These are phyloP conservation scores for Heteractis magnifica DNA, from an alignment of 92 coral and sea anemone species.

Conservation along the genomic window DNA sequence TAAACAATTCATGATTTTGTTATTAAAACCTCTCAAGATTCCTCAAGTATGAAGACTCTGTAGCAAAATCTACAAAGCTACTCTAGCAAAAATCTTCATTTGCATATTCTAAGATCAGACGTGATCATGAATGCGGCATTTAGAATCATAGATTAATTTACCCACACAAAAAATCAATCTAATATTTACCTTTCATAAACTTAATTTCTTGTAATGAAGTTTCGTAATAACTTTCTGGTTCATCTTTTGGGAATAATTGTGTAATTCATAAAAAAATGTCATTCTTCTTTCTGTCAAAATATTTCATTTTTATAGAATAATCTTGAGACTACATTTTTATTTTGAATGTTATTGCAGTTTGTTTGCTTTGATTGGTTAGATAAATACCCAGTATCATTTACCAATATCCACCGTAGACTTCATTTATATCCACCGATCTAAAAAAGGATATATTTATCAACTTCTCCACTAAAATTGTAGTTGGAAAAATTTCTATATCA, in stretches of 20 bases:
- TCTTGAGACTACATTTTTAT: neutral
- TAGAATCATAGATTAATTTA: neutral
- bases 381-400: neutral
- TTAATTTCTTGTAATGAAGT: neutral
- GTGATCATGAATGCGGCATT: neutral
- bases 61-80: neutral
- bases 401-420: neutral
- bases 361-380: neutral
- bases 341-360: neutral
- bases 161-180: neutral
- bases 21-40: conserved; percentile 5
- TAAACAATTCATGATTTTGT: neutral
- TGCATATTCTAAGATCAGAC: no score
- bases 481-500: no score
- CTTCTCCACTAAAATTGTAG: no score
- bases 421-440: neutral
- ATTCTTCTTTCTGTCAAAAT: no score
- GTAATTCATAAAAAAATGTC: no score
- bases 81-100: neutral
- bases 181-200: neutral
- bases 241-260: neutral
- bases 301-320: no score
- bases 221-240: neutral
- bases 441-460: no score
- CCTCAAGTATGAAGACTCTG: neutral